Conservation (phyloP, 2,888 invertebrate genomes). For the Vandiemenella viatica region DNA sequence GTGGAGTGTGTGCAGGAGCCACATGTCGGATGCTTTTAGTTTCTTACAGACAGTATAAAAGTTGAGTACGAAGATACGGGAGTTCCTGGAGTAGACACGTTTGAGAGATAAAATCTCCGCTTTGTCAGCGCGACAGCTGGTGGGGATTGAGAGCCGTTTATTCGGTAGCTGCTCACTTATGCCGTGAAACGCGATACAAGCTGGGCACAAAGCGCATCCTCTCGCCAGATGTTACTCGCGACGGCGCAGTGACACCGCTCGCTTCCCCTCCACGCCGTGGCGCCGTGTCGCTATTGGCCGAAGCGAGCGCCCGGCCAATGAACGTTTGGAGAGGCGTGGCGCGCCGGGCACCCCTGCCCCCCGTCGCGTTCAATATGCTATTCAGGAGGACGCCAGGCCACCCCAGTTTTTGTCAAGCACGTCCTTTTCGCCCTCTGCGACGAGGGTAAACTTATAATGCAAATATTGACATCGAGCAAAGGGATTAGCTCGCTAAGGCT, state of each 20-base stretch:
- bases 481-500: not conserved
- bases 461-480: not conserved
- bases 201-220: not conserved
- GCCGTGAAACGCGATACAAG: not conserved
- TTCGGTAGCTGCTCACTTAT: not conserved
- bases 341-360: not conserved
- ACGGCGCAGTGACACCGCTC: not conserved
- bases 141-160: not conserved
- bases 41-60: not conserved
- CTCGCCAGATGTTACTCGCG: not conserved
- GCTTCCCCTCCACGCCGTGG: not conserved
- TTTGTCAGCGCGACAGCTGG: not conserved
- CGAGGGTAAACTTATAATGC: not conserved
- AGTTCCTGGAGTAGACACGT: not conserved
- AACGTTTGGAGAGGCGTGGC: not conserved
- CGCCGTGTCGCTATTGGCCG: not conserved
- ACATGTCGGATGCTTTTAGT: not conserved
- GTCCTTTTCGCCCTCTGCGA: not conserved
- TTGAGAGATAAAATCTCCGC: not conserved
- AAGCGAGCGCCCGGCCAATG: not conserved
- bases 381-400: not conserved
- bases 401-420: not conserved
- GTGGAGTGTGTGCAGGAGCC: not conserved
- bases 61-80: not conserved
- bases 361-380: not conserved